phyloP scores from a whole-genome alignment of 2,797 vertebrate genomes.

The Liparis tanakae region DNA sequence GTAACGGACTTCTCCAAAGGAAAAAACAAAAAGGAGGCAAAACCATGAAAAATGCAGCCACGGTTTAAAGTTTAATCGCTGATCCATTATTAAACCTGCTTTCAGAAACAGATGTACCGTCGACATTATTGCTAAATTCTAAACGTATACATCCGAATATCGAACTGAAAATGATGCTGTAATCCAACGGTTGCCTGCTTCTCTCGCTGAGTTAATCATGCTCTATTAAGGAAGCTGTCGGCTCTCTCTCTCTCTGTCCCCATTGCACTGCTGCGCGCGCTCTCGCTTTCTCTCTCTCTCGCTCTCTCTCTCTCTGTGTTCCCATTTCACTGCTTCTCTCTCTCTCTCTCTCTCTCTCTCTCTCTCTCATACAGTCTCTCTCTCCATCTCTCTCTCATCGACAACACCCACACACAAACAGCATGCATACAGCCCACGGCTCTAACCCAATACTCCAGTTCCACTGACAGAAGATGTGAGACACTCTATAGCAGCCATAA shows the following conservation, averaged over 20 bases:
- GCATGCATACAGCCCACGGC: constrained; percentile 49
- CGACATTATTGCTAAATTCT: constrained; percentile 39
- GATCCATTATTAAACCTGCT: constrained; percentile 40
- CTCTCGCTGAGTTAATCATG: constrained; percentile 66
- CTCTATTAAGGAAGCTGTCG: constrained; percentile 70
- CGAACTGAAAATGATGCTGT: constrained; percentile 50
- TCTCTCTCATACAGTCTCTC: not conserved
- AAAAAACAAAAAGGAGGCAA: constrained; percentile 39
- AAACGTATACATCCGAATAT: constrained; percentile 29
- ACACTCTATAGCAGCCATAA: constrained; percentile 42
- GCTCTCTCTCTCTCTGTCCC: constrained; percentile 59
- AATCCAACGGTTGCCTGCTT: constrained; percentile 48
- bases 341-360: constrained; percentile 20
- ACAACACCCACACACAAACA: constrained; percentile 41
- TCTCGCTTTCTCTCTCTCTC: constrained; percentile 7
- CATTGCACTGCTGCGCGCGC: constrained; percentile 18
- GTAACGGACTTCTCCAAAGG: constrained; percentile 79
- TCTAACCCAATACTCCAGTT: constrained; percentile 65
- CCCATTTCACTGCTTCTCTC: no score
- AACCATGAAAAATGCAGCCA: constrained; percentile 46
- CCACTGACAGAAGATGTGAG: constrained; percentile 66
- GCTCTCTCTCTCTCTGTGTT: constrained; percentile 14
- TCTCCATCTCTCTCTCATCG: constrained; percentile 11
- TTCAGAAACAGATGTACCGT: constrained; percentile 19
- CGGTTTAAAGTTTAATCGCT: constrained; percentile 31